Evolutionary conservation across 2,888 invertebrate species (phyloP), one percentile per base, ranked within the genome.

Genomic region (Timandra comae): DNA sequence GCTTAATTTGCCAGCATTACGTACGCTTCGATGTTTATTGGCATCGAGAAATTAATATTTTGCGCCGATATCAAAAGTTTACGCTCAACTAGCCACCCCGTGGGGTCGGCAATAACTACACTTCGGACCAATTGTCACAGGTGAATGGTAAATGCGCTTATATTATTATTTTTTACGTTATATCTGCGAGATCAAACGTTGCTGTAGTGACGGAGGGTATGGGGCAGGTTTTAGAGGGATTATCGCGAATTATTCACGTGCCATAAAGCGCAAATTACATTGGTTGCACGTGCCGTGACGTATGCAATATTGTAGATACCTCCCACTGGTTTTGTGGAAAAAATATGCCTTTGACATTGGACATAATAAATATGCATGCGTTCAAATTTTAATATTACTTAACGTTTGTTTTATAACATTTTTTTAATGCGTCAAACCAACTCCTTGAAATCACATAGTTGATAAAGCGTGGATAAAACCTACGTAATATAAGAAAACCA

Each of bases 31-130:
- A 38, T 71, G 74, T 76, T 80, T 74, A 81, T 80, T 78, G 80
- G 73, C 72, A 72, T 62, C 71, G 75, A 74, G 76, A 82, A 80
- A 85, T 82, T 85, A 85, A 85, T 84, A 84, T 82, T 81, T 82
- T 74, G 74, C 80, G 65, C 74, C 76, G 74, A 81, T 82, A 85
- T 81, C 73, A 82, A 81, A 76, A 73, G 81, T 80, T 82, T 69
- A 79, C 82, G 82, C 84, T 82, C 81, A 79, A 81, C 84, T 82
- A 79, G 67, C 67, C 75, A 75, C 80, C 81, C 74, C 68, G 53
- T 64, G 65, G 37, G 66, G 67, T 63, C 69, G 68, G 49, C 68
- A 74, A 72, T 77, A 75, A 78, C 77, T 76, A 76, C 64, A 65
- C 62, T 63, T 55, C 65, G 73, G 69, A 60, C 63, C 67, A 70